Evolutionary conservation across 2,888 invertebrate genomes (phyloP), one percentile per base, ranked within the genome.

Genomic region (Kuschelorhynchus macadamiae): DNA sequence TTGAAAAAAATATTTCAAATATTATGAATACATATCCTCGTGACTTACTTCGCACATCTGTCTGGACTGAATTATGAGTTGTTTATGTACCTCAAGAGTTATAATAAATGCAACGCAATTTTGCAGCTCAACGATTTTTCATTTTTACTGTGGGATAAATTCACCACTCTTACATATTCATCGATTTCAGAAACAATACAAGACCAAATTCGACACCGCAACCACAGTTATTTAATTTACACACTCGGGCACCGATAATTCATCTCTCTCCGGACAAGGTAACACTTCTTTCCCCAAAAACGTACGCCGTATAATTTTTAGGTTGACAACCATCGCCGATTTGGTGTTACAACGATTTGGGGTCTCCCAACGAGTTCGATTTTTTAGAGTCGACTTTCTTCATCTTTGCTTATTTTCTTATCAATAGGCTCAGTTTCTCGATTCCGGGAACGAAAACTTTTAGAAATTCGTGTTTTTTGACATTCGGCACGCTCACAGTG

Each of bases 171-270:
- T 60, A 42, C 60, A 60, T 60, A 60, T 60, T 50, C 50, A 60
- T 50, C 32, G 42, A 30, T 42, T 55, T 42, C 42, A 55, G 30
- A 41, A 55, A 55, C 41, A 55, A 41, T 42, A 55, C 55, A 17
- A 55, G 41, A 21, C 41, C 21, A 55, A 55, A 55, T 11, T 11
- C 18, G 8, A 44, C 20, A 39, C 25, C 53, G 20, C 21, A 25
- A 42, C 16, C 55, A 30, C 55, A 55, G 57, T 57, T 57, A 57
- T 57, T 57, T 57, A 57, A 36, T 57, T 57, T 57, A 57, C 57
- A 57, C 57, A 57, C 36, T 46, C 14, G 57, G 21, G 20, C 47
- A 42, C 36, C 57, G 3, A 57, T 57, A 57, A 46, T 57, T 57
- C 47, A 47, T 47, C 46, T 57, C 57, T 21, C 20, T 60, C 49